phyloP scores from a whole-genome alignment of 2,113 vertebrate species.

The Loxodonta africana region DNA sequence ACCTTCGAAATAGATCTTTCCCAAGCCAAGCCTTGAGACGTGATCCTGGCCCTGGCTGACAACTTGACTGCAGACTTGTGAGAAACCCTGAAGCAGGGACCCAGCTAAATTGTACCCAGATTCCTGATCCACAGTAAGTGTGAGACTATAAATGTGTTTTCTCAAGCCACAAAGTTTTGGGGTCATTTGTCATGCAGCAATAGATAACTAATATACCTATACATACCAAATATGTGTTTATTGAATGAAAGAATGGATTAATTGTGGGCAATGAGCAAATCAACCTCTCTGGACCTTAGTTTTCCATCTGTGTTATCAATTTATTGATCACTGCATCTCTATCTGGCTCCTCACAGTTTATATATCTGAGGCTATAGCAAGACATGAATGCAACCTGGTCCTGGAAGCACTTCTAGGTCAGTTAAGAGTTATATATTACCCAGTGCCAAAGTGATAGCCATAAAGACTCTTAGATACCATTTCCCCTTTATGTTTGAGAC shows the following conservation, averaged over 20 bases:
- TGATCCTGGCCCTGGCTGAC: not conserved
- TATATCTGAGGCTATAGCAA: not conserved
- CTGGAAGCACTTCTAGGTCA: conserved; percentile 48
- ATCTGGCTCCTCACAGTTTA: not conserved
- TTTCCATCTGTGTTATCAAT: conserved; percentile 30
- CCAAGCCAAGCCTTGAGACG: not conserved
- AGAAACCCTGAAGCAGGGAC: not conserved
- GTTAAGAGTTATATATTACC: not conserved
- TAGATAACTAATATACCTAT: not conserved
- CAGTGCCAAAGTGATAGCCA: conserved; percentile 9
- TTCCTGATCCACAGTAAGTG: not conserved
- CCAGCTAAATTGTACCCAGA: not conserved
- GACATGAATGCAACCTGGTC: not conserved
- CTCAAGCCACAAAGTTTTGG: not conserved
- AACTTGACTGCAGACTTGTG: not conserved
- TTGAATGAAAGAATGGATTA: conserved; percentile 52
- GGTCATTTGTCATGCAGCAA: not conserved
- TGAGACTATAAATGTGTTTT: not conserved
- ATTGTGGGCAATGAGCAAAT: not conserved
- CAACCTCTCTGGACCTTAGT: not conserved
- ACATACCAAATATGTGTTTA: not conserved
- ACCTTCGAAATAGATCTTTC: not conserved
- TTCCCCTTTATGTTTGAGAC: conserved; percentile 4
- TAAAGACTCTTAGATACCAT: not conserved
- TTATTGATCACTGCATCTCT: conserved; percentile 33